Evolutionary conservation across 1,140 invertebrate species (phyloP).

Genomic region (Drosophila elegans): DNA sequence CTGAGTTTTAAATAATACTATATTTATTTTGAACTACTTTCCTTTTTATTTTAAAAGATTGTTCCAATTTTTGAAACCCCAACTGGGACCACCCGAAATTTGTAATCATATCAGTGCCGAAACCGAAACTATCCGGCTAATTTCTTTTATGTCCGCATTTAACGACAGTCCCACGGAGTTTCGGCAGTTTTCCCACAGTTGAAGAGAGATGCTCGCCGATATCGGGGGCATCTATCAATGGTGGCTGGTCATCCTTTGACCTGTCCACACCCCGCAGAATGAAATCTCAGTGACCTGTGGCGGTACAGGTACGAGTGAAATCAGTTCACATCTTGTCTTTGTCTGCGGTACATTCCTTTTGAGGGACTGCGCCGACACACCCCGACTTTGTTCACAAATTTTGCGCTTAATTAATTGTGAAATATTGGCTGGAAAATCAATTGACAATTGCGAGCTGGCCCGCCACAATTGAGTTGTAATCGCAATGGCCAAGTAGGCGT

Average conservation of each 20-base stretch:
- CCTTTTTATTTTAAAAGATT: too few relatives aligned
- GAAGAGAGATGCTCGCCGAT: constrained; percentile 8
- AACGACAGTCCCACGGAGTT: constrained; percentile 43
- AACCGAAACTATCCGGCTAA: constrained; percentile 54
- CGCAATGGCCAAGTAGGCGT: constrained; percentile 66
- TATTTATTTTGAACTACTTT: too few relatives aligned
- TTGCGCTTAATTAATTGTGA: constrained; percentile 81
- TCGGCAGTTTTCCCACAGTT: constrained; percentile 58
- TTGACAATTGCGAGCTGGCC: constrained; percentile 29
- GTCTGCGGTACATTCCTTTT: constrained; percentile 37
- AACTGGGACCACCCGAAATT: constrained; percentile 56
- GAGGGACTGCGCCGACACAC: constrained; percentile 49
- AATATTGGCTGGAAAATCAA: constrained; percentile 69
- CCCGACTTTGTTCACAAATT: constrained; percentile 53
- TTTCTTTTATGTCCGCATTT: constrained; percentile 73
- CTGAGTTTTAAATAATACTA: too few relatives aligned
- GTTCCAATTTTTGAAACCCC: neutral
- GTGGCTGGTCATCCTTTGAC: constrained; percentile 51
- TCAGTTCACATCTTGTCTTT: constrained; percentile 47
- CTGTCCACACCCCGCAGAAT: constrained; percentile 51
- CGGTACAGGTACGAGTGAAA: constrained; percentile 41
- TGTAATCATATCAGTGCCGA: constrained; percentile 26
- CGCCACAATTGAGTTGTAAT: constrained; percentile 75
- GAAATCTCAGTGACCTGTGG: neutral
- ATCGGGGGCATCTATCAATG: constrained; percentile 60